phyloP scores from a whole-genome alignment of 1,140 invertebrate species.

The Drosophila arizonae region DNA sequence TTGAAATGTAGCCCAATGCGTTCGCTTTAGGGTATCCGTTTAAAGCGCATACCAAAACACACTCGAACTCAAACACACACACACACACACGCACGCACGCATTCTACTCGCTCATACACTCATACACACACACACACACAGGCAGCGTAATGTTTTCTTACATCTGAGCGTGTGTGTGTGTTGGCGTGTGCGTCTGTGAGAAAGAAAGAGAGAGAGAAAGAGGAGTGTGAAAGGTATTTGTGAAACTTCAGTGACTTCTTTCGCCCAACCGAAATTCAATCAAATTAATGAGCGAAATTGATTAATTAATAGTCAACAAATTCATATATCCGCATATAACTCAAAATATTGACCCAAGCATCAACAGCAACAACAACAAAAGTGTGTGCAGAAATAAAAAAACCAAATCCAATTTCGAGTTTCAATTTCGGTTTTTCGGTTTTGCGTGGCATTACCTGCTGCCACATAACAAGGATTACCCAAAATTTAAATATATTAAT shows the following conservation, averaged over 20 bases:
- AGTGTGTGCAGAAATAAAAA: background rate
- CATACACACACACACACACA: constrained; percentile 9
- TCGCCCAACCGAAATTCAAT: constrained; percentile 17
- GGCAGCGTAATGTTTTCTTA: constrained; percentile 20
- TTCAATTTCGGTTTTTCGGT: constrained; percentile 11
- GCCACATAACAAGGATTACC: constrained; percentile 49
- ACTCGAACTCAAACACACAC: constrained; percentile 24
- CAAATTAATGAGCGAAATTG: constrained; percentile 33
- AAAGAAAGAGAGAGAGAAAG: background rate
- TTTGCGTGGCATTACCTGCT: constrained; percentile 9
- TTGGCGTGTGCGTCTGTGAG: constrained; percentile 9
- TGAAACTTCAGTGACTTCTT: constrained; percentile 23
- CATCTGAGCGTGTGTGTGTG: constrained; percentile 8
- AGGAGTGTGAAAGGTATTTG: constrained; percentile 29
- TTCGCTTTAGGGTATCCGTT: constrained; percentile 70
- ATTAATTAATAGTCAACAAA: constrained; percentile 30
- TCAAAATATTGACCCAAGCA: background rate
- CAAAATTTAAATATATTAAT: constrained; percentile 58
- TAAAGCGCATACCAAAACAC: constrained; percentile 52
- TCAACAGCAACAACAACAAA: background rate
- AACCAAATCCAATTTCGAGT: background rate
- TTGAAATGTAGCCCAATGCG: constrained; percentile 76
- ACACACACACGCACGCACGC: constrained; percentile 17
- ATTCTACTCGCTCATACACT: background rate
- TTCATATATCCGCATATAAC: no score